Evolutionary conservation across 2,888 invertebrate genomes (phyloP), one percentile per base, ranked within the genome.

Genomic region (Aphidius colemani): DNA sequence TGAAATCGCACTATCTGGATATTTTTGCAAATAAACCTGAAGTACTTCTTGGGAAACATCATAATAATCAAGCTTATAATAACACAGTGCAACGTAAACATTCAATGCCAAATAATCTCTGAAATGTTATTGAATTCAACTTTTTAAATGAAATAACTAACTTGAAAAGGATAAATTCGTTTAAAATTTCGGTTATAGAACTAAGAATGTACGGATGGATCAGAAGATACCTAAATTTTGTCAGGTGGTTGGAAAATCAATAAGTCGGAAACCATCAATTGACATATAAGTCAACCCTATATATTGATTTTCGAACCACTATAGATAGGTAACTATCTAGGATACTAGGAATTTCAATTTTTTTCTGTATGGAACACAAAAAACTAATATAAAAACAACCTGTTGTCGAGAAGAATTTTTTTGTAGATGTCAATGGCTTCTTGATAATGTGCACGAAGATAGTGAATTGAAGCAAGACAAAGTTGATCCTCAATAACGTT

Each of bases 351-450:
- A 5, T 30, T 30, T 30, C 30, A 5, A 18, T 18, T 18, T 18
- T 30, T 30, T 30, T 30, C 5, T 5, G 30, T 5, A 30, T 5
- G 5, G 5, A 30, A 30, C 1, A 5, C 30, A 30, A 30, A 30
- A 30, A 30, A 30, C 30, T 30, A 30, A 30, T 30, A 45, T 40
- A 9, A 7, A 40, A 13, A 55, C 43, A 82, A 95, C 95, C 96
- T 92, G 84, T 97, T 94, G 74, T 96, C 95, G 30, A 96, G 83
- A 10, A 98, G 85, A 61, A 98, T 88, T 66, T 95, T 88, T 83
- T 98, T 99, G 80, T 99, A 99, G 69, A 98, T 95, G 81, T 98
- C 98, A 67, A 98, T 97, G 53, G 99, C 98, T 82, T 99, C 98
- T 80, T 98, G 97, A 80, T 98, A 99, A 83, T 99, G 98, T 7